Evolutionary conservation across 2,797 vertebrate species (phyloP).

Genomic region (Amniataba percoides): DNA sequence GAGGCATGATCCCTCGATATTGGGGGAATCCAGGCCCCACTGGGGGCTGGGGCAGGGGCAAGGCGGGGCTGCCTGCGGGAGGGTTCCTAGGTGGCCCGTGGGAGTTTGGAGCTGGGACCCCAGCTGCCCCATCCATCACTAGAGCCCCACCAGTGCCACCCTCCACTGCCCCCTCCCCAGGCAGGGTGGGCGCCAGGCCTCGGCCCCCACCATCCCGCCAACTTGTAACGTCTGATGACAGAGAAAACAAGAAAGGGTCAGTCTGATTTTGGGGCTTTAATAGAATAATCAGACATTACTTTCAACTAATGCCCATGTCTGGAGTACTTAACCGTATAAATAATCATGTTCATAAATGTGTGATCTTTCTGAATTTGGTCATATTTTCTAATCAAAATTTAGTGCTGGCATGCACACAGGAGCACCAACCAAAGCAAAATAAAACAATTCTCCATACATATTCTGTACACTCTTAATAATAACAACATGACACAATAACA

Average conservation of each 20-base stretch:
- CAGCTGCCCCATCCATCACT: constrained; percentile 87
- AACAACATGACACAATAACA: not conserved
- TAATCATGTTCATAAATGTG: too few species aligned
- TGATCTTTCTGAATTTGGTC: not conserved
- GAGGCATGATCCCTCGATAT: constrained; percentile 93
- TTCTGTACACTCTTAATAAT: not conserved
- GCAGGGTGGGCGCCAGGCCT: constrained; percentile 85
- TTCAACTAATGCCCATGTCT: not conserved
- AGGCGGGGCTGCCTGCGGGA: constrained; percentile 84
- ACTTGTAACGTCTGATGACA: constrained; percentile 88
- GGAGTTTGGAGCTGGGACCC: constrained; percentile 81
- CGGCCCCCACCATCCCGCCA: constrained; percentile 98
- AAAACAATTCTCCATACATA: not conserved
- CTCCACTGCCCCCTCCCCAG: constrained; percentile 88
- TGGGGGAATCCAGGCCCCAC: constrained; percentile 91
- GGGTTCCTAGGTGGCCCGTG: constrained; percentile 86
- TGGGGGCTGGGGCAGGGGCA: constrained; percentile 87
- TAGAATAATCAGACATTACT: constrained; percentile 5
- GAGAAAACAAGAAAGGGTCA: constrained; percentile 19
- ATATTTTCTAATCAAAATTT: not conserved
- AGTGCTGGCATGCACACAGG: not conserved
- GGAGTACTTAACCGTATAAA: not conserved
- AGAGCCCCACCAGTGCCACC: constrained; percentile 87
- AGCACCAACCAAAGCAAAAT: constrained; percentile 4
- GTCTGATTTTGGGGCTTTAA: constrained; percentile 14